phyloP scores from a whole-genome alignment of 2,888 invertebrate genomes.

The Mythimna vitellina region DNA sequence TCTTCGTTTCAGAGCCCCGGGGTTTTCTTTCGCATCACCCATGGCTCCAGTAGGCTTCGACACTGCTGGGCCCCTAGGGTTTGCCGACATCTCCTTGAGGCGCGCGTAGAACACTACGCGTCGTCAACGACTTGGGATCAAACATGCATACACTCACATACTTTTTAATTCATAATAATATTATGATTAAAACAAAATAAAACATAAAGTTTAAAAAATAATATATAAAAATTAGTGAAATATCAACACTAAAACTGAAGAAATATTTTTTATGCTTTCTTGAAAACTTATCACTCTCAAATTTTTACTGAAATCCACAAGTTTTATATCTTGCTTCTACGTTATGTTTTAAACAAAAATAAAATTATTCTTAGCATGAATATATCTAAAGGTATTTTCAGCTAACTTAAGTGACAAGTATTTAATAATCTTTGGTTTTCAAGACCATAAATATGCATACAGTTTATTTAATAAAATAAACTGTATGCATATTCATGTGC shows the following conservation, averaged over 20 bases:
- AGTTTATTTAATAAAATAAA: too few relatives aligned
- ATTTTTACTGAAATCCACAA: slow-evolving; percentile 36
- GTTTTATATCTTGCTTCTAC: not conserved
- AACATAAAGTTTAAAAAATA: not conserved
- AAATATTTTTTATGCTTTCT: slow-evolving; percentile 24
- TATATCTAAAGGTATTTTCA: slow-evolving; percentile 1
- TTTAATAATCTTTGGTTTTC: slow-evolving; percentile 3
- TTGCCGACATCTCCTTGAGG: too few relatives aligned
- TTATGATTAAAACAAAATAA: not conserved
- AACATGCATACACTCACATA: too few relatives aligned
- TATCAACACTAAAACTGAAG: slow-evolving; percentile 16
- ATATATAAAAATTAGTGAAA: slow-evolving; percentile 7
- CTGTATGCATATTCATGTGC: too few relatives aligned
- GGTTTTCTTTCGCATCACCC: too few relatives aligned
- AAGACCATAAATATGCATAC: too few relatives aligned
- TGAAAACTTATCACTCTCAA: slow-evolving; percentile 18
- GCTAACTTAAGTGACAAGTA: slow-evolving; percentile 3
- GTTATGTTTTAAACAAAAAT: not conserved
- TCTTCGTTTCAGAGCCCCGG: too few relatives aligned
- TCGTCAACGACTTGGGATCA: too few relatives aligned
- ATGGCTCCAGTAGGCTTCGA: too few relatives aligned
- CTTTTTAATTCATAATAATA: too few relatives aligned
- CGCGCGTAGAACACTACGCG: too few relatives aligned
- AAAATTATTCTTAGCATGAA: not conserved
- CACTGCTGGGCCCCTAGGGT: too few relatives aligned